Conservation (phyloP, 2,797 vertebrate species). For the Lophotriccus pileatus region DNA sequence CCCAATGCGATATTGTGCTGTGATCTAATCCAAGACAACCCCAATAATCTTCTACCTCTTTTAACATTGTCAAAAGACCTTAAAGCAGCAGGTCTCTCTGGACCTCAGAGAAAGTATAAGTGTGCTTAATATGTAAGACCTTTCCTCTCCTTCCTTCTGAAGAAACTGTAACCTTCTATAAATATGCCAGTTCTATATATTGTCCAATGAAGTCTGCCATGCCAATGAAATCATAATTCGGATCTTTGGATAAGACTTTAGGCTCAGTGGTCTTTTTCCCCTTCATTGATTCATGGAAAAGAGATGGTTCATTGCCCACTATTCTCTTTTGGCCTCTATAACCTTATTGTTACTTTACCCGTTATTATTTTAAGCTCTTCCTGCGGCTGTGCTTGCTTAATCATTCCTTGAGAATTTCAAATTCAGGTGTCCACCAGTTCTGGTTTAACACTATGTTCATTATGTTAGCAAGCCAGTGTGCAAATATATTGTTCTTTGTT, state of each 20-base stretch:
- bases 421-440: background rate
- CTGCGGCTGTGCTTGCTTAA: background rate
- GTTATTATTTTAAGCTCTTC: background rate
- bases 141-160: background rate
- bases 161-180: background rate
- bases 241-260: background rate
- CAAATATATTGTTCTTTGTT: background rate
- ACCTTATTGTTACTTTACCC: background rate
- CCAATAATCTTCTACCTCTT: background rate
- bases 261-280: background rate
- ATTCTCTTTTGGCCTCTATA: background rate
- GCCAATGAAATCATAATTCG: background rate
- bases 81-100: background rate
- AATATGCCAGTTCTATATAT: background rate
- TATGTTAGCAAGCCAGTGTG: background rate
- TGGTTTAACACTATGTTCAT: background rate
- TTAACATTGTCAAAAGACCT: background rate
- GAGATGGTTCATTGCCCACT: background rate
- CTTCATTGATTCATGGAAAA: background rate
- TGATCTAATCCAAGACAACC: background rate
- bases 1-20: background rate
- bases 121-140: background rate
- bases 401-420: background rate
- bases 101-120: background rate
- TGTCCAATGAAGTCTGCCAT: background rate